These are phyloP conservation scores for Neocloeon triangulifer DNA, from an alignment of 1,140 invertebrate species.

Conservation along the genomic window DNA sequence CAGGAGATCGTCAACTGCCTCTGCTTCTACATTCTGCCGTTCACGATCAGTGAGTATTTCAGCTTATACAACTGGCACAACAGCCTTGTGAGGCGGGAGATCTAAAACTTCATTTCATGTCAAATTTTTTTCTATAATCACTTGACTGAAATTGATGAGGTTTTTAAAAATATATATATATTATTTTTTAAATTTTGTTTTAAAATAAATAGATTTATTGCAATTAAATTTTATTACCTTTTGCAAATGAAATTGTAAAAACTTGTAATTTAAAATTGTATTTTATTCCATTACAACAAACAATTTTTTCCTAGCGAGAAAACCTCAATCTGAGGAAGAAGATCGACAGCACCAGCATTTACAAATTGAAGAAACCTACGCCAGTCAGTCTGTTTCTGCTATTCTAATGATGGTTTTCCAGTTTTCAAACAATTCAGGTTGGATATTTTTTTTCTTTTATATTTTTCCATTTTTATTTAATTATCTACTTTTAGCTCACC, in stretches of 20 bases:
- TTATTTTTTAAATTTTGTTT: too few species aligned
- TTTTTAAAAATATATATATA: too few species aligned
- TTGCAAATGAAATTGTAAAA: not conserved
- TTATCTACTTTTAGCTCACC: constrained; percentile 38
- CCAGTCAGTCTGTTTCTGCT: constrained; percentile 75
- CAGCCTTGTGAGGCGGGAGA: too few species aligned
- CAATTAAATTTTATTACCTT: not conserved
- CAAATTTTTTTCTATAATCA: too few species aligned
- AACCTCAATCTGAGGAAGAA: not conserved
- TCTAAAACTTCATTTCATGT: too few species aligned
- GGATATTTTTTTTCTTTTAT: constrained; percentile 9
- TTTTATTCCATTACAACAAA: too few species aligned
- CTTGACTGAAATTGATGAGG: too few species aligned
- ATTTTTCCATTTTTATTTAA: constrained; percentile 4
- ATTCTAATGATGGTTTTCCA: constrained; percentile 96
- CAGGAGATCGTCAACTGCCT: constrained; percentile 88
- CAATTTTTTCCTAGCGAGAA: too few species aligned
- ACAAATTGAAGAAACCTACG: constrained; percentile 44
- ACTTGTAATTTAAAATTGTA: too few species aligned
- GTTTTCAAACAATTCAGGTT: constrained; percentile 77
- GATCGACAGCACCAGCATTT: not conserved
- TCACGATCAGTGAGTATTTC: constrained; percentile 65
- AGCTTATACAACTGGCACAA: too few species aligned
- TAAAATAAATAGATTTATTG: too few species aligned
- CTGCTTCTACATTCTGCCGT: constrained; percentile 89